Percentiles rank a stretch among this genome's conserved stretches.
phyloP scores from a whole-genome alignment of 2,797 vertebrate species.

The Acanthurus tractus region DNA sequence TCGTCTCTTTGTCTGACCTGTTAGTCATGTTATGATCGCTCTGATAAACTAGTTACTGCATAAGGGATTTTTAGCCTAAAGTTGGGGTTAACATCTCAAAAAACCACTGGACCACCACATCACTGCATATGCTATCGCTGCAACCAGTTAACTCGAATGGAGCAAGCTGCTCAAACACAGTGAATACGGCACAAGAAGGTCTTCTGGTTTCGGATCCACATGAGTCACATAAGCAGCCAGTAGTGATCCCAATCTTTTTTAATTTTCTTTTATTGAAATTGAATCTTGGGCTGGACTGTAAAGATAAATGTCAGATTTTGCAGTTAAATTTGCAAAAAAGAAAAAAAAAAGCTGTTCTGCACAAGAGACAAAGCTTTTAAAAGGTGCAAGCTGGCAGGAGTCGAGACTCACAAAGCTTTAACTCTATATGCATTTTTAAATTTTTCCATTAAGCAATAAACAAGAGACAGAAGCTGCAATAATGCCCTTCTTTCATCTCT shows the following conservation, averaged over 20 bases:
- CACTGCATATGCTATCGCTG: background rate
- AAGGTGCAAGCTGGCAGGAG: conserved; percentile 42
- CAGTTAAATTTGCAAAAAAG: conserved; percentile 55
- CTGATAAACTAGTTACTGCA: background rate
- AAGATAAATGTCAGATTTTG: conserved; percentile 66
- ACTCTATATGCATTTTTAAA: conserved; percentile 18
- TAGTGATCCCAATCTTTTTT: background rate
- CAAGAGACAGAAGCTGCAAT: background rate
- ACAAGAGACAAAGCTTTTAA: conserved; percentile 11
- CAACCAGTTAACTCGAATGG: background rate
- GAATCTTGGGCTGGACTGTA: conserved; percentile 2
- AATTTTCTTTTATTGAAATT: conserved; percentile 15
- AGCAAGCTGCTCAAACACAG: background rate
- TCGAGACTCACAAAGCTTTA: conserved; percentile 1
- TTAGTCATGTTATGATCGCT: background rate
- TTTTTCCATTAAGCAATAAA: background rate
- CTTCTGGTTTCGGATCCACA: background rate
- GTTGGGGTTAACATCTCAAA: background rate
- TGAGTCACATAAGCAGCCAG: background rate
- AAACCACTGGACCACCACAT: background rate
- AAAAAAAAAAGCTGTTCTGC: background rate
- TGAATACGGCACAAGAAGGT: background rate
- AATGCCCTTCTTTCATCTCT: conserved; percentile 3
- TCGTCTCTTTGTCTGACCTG: background rate
- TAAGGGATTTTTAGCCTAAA: background rate